Evolutionary conservation across 1,140 invertebrate species (phyloP), one percentile per base, ranked within the genome.

Genomic region (Drosophila ficusphila): DNA sequence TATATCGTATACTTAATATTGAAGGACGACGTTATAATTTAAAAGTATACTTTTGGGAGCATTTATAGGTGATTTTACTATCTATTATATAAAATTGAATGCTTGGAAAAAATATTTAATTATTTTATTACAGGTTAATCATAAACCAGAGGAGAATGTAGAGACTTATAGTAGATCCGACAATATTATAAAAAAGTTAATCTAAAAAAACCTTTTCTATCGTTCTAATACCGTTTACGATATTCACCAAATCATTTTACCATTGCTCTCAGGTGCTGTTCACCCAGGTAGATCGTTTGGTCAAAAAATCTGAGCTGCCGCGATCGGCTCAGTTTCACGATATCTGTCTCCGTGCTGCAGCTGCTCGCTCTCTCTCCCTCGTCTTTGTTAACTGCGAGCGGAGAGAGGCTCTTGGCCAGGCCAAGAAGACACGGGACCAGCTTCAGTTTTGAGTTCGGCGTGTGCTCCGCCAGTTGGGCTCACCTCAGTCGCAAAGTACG

Each of bases 401-500:
- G 19, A 33, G 9, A 4, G 57, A 14, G 47, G 39, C 76, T 71
- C 31, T 67, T 48, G 33, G 39, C 29, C 21, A 21, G 51, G 34
- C 47, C 41, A 48, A 54, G n/a, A 39, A 57, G 54, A 57, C 47
- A n/a, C 16, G 31, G 12, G 36, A 52, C 65, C 79, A 86, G 79
- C 81, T 79, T 86, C 81, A 81, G 53, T 57, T 57, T 19, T 21
- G 53, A 31, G 53, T 56, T 56, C 29, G 27, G 54, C 41, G 56
- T 62, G 51, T 53, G 65, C 56, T 69, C 64, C 44, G 25, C 31
- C 12, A 44, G 41, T 23, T 25, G 19, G 16, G 27, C 27, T 25
- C 38, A n/a, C 11, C 71, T 77, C 77, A 86, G 82, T 88, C 83
- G 78, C 83, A 82, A 86, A 70, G 39, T 78, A 78, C 82, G 82